Conservation (phyloP, 2,888 invertebrate species). For the Palloptera scutellata region DNA sequence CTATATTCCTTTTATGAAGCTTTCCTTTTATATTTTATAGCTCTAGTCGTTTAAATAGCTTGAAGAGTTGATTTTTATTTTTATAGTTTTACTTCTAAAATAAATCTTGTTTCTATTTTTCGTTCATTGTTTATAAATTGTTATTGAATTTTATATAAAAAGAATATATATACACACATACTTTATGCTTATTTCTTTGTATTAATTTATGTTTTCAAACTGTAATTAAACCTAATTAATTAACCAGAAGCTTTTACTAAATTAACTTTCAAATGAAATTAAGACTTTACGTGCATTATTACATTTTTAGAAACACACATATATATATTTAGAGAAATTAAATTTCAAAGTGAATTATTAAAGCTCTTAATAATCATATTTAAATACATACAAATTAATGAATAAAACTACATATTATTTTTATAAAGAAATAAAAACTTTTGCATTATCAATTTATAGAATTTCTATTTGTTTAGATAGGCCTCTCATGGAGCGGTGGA, state of each 20-base stretch:
- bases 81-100: slow-evolving; percentile 16
- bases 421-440: too few relatives aligned
- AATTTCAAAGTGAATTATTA: slow-evolving; percentile 1
- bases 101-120: slow-evolving; percentile 4
- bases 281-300: slow-evolving; percentile 30
- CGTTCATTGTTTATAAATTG: slow-evolving; percentile 14
- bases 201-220: too few relatives aligned
- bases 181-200: too few relatives aligned
- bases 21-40: slow-evolving; percentile 19
- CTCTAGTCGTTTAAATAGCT: slow-evolving; percentile 28
- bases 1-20: too few relatives aligned
- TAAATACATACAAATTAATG: too few relatives aligned
- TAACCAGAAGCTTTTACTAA: too few relatives aligned
- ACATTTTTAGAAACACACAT: slow-evolving; percentile 14
- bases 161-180: neutral
- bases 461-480: too few relatives aligned
- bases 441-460: too few relatives aligned
- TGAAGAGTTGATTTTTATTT: slow-evolving; percentile 24
- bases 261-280: slow-evolving; percentile 20
- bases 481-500: too few relatives aligned
- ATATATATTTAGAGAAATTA: neutral
- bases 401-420: too few relatives aligned
- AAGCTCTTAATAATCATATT: neutral
- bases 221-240: too few relatives aligned
- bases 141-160: slow-evolving; percentile 12